A percentile compares a stretch with the other conserved stretches of the same genome.
Conservation (phyloP, 2,797 vertebrate genomes). For the Echiichthys vipera region DNA sequence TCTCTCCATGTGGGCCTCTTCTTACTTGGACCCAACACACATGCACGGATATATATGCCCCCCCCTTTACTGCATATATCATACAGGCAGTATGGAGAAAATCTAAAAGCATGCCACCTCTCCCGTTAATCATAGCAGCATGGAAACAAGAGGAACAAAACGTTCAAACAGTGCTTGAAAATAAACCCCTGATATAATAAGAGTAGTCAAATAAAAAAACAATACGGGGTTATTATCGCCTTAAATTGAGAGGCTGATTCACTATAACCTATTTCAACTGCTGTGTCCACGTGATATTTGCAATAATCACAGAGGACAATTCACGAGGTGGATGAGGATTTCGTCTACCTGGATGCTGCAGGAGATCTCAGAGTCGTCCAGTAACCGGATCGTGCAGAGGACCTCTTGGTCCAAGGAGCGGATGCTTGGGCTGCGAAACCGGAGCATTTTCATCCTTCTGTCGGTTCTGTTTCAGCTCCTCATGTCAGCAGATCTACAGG, state of each 20-base stretch:
- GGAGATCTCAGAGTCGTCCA: constrained; percentile 95
- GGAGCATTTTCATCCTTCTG: constrained; percentile 94
- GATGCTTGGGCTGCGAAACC: constrained; percentile 96
- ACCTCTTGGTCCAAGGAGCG: constrained; percentile 93
- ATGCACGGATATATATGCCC: too few species aligned
- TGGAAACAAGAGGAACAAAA: constrained; percentile 10
- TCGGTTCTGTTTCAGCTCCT: constrained; percentile 82
- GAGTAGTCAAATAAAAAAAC: not conserved
- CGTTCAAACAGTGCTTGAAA: constrained; percentile 7
- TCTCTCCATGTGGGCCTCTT: constrained; percentile 42
- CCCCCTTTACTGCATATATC: not conserved
- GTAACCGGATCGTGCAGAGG: constrained; percentile 93
- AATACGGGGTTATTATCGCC: not conserved
- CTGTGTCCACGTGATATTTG: constrained; percentile 57
- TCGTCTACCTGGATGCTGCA: constrained; percentile 93
- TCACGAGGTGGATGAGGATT: not conserved
- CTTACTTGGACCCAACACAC: constrained; percentile 1
- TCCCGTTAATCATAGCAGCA: constrained; percentile 39
- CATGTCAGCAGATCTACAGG: constrained; percentile 70
- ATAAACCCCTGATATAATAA: not conserved
- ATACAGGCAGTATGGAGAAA: not conserved
- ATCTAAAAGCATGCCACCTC: constrained; percentile 22
- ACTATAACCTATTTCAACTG: not conserved
- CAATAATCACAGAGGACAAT: constrained; percentile 21
- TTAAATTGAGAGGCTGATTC: not conserved